Base-by-base conservation (phyloP, 2,797 vertebrate species). In the Bovichtus diacanthus region DNA sequence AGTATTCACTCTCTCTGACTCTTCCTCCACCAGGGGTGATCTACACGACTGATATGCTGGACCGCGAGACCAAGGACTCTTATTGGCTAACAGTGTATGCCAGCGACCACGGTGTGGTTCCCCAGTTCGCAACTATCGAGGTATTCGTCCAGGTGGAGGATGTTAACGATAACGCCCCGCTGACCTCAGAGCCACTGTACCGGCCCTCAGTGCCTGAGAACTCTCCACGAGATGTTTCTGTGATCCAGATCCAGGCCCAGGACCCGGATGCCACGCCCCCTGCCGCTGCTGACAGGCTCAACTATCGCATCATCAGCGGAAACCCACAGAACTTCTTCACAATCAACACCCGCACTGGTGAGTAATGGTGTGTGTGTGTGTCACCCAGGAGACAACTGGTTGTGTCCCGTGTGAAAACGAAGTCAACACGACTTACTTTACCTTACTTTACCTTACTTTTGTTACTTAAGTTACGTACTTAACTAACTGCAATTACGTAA, bases 281-380 rank as follows among this genome's bases (percentile, higher is more conserved):
- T 13, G 82, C 91, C 1, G 92, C 91, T 9, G 92, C 95, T 29
- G 96, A 95, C 38, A 79, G 78, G 39, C 93, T 99, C 72, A 96
- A 74, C 39, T 99, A 96, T 89, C 93, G 95, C 72, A 98, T 99
- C 85, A 93, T 97, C 76, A 98, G 97, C 31, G 98, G 98, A 69
- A 99, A 99, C 86, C 97, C 98, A 1, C 98, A 99, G 93, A 99
- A 99, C 86, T 98, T 99, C 91, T 99, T 99, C 56, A 95, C 91
- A 70, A 97, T 99, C 90, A 97, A 98, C 85, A 51, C 94, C 39
- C 97, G 95, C 84, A 98, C 96, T 87, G 98, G 98, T 99, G 56
- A 96, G 95, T 74, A 36, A 50, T 58, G 5, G 2, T 47, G 46
- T 61, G 18, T 34, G 1, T 54, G 31, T 25, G 11, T 63, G 29